Evolutionary conservation across 2,888 invertebrate genomes (phyloP), one percentile per base, ranked within the genome.

Genomic region (Aphrophora alni): DNA sequence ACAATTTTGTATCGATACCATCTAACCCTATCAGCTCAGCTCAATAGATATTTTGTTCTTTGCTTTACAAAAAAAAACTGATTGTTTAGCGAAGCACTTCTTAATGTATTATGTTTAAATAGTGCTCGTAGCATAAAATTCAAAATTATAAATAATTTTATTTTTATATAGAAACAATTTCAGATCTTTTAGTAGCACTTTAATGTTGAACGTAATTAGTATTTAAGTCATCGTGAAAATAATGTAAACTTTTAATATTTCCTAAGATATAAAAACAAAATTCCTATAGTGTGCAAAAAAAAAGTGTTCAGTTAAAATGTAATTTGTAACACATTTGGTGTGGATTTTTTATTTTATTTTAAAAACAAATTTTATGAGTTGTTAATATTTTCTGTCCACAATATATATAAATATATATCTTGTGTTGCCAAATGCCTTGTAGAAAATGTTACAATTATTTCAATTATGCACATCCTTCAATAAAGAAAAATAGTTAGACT

Each of bases 161-260:
- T 59, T 59, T 59, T 59, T 59, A 59, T 59, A 59, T 59, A 59
- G 59, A 59, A 14, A 59, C 59, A 21, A 59, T 59, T 59, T 59
- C 59, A 59, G 59, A 21, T 21, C 59, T 12, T n/a, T 59, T 59
- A 59, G 59, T 59, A 59, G 59, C 59, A 59, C 59, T 59, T 59
- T 21, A 59, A 59, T 59, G 59, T 59, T 59, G 21, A 21, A n/a
- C 59, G 59, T 59, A 44, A n/a, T 44, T 59, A 59, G 59, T 59
- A 10, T 44, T 33, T 59, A 59, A 59, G 59, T 59, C 7, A 21
- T 21, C 59, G 21, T 59, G 33, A 21, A 59, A 59, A 14, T 14
- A 44, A 59, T 59, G 59, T 59, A 59, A 59, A 59, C n/a, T 59
- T 59, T 59, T 59, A 59, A 59, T 59, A 59, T 59, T 59, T 59